A percentile compares a stretch with the other conserved stretches of the same genome.
Conservation (phyloP, 2,888 invertebrate species). For the Pseudococcus longispinus region DNA sequence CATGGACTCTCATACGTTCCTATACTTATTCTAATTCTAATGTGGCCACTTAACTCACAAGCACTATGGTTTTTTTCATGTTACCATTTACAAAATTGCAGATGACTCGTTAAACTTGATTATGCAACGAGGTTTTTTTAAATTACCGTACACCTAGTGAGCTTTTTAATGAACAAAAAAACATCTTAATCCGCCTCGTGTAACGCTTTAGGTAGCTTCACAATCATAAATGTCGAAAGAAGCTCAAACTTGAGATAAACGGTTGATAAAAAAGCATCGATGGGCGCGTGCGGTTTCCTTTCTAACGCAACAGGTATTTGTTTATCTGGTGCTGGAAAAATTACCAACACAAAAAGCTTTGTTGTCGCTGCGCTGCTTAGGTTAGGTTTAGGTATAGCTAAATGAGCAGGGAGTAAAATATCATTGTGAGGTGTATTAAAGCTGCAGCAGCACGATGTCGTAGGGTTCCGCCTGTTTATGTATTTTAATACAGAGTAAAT, state of each 20-base stretch:
- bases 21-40: background rate
- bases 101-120: too few species aligned
- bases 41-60: background rate
- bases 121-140: too few species aligned
- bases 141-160: background rate
- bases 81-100: too few species aligned
- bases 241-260: background rate
- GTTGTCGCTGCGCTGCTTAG: background rate
- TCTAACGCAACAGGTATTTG: background rate
- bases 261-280: background rate
- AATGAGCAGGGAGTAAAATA: background rate
- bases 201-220: background rate
- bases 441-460: background rate
- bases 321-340: slow-evolving; percentile 7
- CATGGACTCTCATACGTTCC: too few species aligned
- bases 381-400: background rate
- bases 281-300: background rate
- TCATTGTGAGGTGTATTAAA: background rate
- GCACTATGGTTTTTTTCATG: too few species aligned
- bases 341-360: background rate
- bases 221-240: background rate
- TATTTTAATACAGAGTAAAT: background rate
- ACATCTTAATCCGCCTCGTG: background rate
- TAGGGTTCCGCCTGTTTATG: background rate
- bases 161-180: background rate